These are phyloP conservation scores for Phrynosoma platyrhinos DNA, from an alignment of 2,113 vertebrate species.

Conservation along the genomic window DNA sequence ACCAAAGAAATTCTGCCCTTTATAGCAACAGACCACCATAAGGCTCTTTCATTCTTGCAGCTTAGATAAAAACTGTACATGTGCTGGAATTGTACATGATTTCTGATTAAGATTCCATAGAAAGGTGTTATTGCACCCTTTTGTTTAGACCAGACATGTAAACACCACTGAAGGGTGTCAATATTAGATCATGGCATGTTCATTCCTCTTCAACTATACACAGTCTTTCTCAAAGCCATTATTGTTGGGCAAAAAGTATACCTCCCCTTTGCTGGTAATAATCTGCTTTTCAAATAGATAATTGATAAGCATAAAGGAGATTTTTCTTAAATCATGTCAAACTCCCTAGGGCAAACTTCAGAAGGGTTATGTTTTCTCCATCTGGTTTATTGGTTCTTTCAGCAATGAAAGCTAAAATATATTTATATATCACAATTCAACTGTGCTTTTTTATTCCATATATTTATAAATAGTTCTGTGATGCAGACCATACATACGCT, in stretches of 20 bases:
- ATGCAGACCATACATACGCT: conserved; percentile 62
- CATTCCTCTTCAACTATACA: conserved; percentile 58
- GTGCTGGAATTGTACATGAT: conserved; percentile 54
- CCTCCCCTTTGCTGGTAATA: conserved; percentile 63
- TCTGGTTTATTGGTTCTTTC: conserved; percentile 72
- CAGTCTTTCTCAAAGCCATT: conserved; percentile 68
- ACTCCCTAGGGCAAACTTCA: conserved; percentile 65
- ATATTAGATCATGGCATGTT: conserved; percentile 46
- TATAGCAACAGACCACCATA: conserved; percentile 64
- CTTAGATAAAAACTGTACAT: conserved; percentile 60
- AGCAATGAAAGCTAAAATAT: conserved; percentile 69
- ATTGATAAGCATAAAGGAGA: conserved; percentile 66
- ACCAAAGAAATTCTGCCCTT: conserved; percentile 81
- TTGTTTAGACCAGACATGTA: conserved; percentile 54
- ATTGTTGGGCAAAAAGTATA: conserved; percentile 57
- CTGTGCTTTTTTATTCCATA: conserved; percentile 62
- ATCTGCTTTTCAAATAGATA: conserved; percentile 73
- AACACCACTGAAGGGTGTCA: conserved; percentile 61
- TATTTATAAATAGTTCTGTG: conserved; percentile 65
- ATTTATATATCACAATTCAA: conserved; percentile 60
- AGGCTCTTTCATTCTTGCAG: conserved; percentile 62
- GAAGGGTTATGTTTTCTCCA: conserved; percentile 66
- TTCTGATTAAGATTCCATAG: conserved; percentile 55
- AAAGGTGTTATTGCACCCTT: conserved; percentile 65
- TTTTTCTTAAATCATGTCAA: conserved; percentile 73